These are phyloP conservation scores for Mimumesa dahlbomi DNA, from an alignment of 2,888 invertebrate species.

Conservation along the genomic window DNA sequence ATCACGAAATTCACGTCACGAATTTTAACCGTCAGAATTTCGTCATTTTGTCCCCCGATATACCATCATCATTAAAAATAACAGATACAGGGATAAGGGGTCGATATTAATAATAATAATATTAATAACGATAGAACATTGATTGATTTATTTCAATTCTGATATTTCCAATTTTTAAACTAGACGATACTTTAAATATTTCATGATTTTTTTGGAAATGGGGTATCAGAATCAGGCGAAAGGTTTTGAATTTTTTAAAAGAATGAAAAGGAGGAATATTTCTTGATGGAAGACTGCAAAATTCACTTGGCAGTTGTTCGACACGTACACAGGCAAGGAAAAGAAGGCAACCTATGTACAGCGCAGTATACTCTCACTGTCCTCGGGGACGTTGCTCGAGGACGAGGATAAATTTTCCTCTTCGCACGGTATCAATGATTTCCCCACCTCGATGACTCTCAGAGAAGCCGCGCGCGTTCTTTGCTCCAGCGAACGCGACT, in stretches of 20 bases:
- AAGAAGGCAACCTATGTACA: constrained; percentile 25
- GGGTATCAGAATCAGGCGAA: too few relatives aligned
- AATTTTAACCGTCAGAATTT: constrained; percentile 44
- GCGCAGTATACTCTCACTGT: constrained; percentile 42
- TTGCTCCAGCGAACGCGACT: constrained; percentile 24
- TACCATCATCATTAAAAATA: too few relatives aligned
- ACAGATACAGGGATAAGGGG: too few relatives aligned
- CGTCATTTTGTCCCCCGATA: too few relatives aligned
- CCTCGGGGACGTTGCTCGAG: constrained; percentile 60
- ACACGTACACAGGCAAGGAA: constrained; percentile 25
- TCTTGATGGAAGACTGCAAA: constrained; percentile 1
- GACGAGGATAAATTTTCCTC: constrained; percentile 60
- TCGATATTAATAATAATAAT: too few relatives aligned
- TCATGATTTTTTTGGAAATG: too few relatives aligned
- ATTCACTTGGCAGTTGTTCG: constrained; percentile 20
- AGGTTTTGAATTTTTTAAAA: background rate
- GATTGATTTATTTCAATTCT: too few relatives aligned
- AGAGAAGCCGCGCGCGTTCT: constrained; percentile 28
- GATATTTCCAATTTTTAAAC: too few relatives aligned
- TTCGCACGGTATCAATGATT: constrained; percentile 44
- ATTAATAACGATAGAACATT: too few relatives aligned
- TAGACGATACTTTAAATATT: too few relatives aligned
- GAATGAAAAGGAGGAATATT: background rate
- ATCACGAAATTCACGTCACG: constrained; percentile 36
- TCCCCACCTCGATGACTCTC: constrained; percentile 4